Conservation (phyloP, 2,797 vertebrate genomes). For the Pangasius krempfi region DNA sequence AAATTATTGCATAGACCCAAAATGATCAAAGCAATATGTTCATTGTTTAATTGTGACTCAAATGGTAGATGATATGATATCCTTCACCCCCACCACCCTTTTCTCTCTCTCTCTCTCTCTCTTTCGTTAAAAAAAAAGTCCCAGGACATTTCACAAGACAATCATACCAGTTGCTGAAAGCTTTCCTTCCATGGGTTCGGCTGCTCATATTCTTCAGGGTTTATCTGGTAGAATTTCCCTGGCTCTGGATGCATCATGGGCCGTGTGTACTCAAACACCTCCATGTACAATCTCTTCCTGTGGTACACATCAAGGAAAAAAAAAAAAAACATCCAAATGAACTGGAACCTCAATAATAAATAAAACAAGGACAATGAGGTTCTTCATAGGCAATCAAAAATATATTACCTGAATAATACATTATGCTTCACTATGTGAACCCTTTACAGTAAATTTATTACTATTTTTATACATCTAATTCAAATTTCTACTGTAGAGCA, state of each 20-base stretch:
- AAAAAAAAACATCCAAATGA: background rate
- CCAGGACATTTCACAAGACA: background rate
- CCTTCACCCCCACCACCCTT: background rate
- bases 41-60: background rate
- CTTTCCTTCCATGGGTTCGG: conserved; percentile 99
- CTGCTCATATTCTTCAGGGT: conserved; percentile 98
- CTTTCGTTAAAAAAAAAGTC: background rate
- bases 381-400: background rate
- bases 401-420: background rate
- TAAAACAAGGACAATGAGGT: background rate
- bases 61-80: conserved; percentile 1
- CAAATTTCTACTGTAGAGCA: background rate
- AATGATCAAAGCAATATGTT: conserved; percentile 21
- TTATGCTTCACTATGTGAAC: background rate
- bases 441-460: background rate
- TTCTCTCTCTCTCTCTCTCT: too few species aligned
- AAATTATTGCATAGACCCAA: background rate
- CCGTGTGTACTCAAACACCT: conserved; percentile 98
- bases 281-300: conserved; percentile 99
- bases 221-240: conserved; percentile 99
- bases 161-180: conserved; percentile 96
- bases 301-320: conserved; percentile 49
- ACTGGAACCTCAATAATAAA: background rate
- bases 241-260: conserved; percentile 99
- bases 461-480: background rate